phyloP scores from a whole-genome alignment of 2,888 invertebrate species.

The Aphodius granarius region DNA sequence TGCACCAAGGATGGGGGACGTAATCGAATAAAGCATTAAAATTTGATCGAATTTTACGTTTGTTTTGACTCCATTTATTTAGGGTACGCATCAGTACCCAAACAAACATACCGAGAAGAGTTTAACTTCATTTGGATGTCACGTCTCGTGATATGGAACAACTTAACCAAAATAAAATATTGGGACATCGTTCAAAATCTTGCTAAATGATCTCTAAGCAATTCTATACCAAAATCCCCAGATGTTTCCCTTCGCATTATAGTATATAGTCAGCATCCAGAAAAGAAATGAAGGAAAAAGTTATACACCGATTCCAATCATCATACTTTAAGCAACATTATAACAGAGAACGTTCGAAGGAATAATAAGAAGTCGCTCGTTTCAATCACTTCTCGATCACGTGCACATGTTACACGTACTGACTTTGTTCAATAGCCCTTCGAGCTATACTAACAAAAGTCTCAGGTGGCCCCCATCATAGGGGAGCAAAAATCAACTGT shows the following conservation, averaged over 20 bases:
- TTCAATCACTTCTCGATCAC: not conserved
- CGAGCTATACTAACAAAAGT: not conserved
- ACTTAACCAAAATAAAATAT: no score
- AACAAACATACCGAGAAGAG: not conserved
- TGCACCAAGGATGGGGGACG: not conserved
- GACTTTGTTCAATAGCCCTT: no score
- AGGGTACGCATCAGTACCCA: not conserved
- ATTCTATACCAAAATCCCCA: no score
- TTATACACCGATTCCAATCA: not conserved
- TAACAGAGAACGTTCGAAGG: not conserved
- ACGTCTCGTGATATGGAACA: no score
- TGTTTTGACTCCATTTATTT: not conserved
- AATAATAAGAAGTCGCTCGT: not conserved
- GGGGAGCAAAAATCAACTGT: not conserved
- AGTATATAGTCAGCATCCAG: no score
- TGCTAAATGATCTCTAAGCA: no score
- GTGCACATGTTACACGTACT: not conserved
- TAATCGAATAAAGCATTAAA: not conserved
- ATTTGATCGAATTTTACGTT: not conserved
- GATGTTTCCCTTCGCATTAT: no score
- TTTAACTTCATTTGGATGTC: not conserved
- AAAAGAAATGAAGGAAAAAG: not conserved
- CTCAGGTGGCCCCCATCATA: not conserved
- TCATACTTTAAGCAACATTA: not conserved
- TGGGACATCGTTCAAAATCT: no score